Base-by-base conservation (phyloP, 2,888 invertebrate species). In the Lucinisca nassula region DNA sequence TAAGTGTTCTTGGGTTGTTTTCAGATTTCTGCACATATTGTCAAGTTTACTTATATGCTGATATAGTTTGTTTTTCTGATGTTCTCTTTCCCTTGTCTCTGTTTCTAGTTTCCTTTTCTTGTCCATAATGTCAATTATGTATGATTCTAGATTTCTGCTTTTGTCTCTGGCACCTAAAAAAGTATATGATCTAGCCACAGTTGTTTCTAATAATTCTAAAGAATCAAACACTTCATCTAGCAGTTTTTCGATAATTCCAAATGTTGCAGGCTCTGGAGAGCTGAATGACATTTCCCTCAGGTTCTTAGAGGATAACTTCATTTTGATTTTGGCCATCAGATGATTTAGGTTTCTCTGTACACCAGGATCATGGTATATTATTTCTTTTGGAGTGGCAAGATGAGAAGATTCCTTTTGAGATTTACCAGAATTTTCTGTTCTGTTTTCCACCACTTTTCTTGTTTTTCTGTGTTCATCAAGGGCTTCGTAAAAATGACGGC, bases 31-130 rank as follows among this genome's bases (percentile, higher is more conserved):
- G 61, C 90, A 90, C 72, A 87, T 81, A 73, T 90, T 90, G 38
- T 90, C 90, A 30, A 90, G 86, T 74, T 90, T 90, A 78, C 85
- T 90, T 45, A 88, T 88, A 58, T 90, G 86, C 45, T 90, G 87
- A 45, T 78, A 87, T 79, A 87, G 84, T 51, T 88, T 87, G 35
- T 90, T 90, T 58, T 85, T 87, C 77, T 90, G 90, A 24, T 85
- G 77, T 14, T 90, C 90, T 58, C 86, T 87, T 21, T 84, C 78
- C 58, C 86, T 90, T 0, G 83, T 49, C n/a, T 90, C 90, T 49
- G 80, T 79, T 67, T 90, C 87, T 45, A 90, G 73, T 37, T 87
- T 85, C 51, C 84, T n/a, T 38, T 84, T 90, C 12, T 77, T 58
- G 21, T 84, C 87, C 79, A 87, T 85, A 17, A 90, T 30, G 74